Base-by-base conservation (phyloP, 2,113 vertebrate species). In the Turdus rufiventris region DNA sequence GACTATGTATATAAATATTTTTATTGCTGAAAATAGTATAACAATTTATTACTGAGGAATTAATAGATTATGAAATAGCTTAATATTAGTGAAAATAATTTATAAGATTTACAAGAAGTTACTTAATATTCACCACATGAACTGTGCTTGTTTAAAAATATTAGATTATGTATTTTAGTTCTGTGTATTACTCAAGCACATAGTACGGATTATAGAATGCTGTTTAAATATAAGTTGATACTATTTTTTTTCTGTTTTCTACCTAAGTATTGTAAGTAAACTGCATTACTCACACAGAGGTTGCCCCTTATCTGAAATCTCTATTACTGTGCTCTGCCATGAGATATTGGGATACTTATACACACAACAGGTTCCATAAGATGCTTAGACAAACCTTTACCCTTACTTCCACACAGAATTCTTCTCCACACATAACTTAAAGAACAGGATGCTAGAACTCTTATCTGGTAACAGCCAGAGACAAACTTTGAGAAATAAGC, bases 351-450 rank as follows among this genome's bases (percentile, higher is more conserved):
- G 10, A 89, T 29, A 61, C 56, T 68, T 38, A 82, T 33, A 63
- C 10, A 33, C 18, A 56, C 5, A 63, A 34, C 0, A 0, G 23
- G 8, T 47, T 88, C 19, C 6, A 8, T 17, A 60, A 78, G 43
- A 60, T 43, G 28, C 12, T 85, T 48, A 56, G 48, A 78, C 56
- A 91, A 82, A 58, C 5, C 9, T 71, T 56, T 23, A 63, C 8
- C 19, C 28, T 54, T 34, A 31, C 19, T 57, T 91, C 9, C 28
- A 47, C 43, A 40, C 4, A 68, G 29, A 33, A 43, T 74, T 42
- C 42, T 72, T 74, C 21, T 47, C 15, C 71, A 63, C 10, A 42
- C 12, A 5, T 31, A 74, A 45, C 33, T 54, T 47, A 29, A 2
- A 51, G 47, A 5, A 38, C 1, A 54, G 28, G 25, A 66, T 50